Percentiles rank a stretch among this genome's conserved stretches.
Conservation (phyloP, 2,888 invertebrate species). For the Scrobipalpa costella region DNA sequence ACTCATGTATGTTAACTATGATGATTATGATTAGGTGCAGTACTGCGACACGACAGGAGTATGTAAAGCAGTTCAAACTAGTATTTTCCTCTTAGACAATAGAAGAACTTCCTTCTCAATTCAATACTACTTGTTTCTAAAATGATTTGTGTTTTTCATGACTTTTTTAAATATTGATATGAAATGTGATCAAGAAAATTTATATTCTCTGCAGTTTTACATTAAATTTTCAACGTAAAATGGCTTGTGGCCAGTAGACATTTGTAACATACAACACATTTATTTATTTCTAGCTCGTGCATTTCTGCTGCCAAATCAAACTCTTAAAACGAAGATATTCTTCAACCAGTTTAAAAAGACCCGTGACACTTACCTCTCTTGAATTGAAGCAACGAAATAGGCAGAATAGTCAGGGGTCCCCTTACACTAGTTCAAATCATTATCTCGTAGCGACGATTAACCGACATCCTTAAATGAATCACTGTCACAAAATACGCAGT, state of each 20-base stretch:
- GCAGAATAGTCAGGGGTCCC: neutral
- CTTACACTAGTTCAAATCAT: neutral
- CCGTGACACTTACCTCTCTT: neutral
- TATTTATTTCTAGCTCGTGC: too few species aligned
- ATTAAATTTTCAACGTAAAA: too few species aligned
- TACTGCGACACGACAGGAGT: too few species aligned
- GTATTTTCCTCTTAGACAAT: neutral
- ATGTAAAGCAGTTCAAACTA: neutral
- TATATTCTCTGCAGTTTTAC: too few species aligned
- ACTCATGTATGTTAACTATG: too few species aligned
- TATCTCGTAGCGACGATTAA: neutral
- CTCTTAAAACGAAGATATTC: neutral
- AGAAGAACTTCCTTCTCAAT: neutral
- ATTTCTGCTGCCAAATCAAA: neutral
- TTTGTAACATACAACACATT: too few species aligned
- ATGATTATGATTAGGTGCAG: too few species aligned
- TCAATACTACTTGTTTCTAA: too few species aligned
- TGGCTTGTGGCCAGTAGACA: too few species aligned
- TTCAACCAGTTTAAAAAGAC: neutral
- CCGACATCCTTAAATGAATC: conserved; percentile 8
- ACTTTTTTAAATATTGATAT: too few species aligned
- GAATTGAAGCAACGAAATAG: neutral
- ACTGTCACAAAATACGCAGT: neutral
- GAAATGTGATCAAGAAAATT: too few species aligned
- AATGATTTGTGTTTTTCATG: too few species aligned